Evolutionary conservation across 1,140 invertebrate species (phyloP).

Genomic region (Scaptomyza pallida): DNA sequence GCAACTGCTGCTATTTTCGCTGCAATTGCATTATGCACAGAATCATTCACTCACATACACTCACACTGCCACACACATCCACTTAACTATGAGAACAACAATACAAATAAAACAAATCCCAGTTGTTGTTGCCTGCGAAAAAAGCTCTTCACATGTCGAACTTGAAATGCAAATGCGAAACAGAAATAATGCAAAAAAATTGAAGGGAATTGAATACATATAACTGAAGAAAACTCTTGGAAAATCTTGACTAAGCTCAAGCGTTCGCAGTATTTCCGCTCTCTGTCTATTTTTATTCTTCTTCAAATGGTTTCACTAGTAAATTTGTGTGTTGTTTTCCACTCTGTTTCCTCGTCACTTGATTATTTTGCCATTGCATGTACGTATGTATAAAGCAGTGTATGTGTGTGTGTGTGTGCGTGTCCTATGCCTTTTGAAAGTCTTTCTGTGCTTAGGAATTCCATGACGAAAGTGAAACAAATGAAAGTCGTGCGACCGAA

Average conservation of each 20-base stretch:
- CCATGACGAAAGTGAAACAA: conserved; percentile 70
- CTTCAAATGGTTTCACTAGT: conserved; percentile 27
- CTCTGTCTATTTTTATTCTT: conserved; percentile 11
- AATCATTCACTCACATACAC: background rate
- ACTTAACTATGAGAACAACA: background rate
- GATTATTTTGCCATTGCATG: conserved; percentile 17
- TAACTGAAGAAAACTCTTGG: conserved; percentile 33
- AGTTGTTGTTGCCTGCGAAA: conserved; percentile 3
- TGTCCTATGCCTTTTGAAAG: conserved; percentile 15
- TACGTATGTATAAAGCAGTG: background rate
- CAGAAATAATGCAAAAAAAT: conserved; percentile 19
- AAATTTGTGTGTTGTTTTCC: conserved; percentile 39
- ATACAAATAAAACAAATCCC: conserved; percentile 1
- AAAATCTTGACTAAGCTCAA: conserved; percentile 54
- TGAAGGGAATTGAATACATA: conserved; percentile 23
- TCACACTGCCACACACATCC: background rate
- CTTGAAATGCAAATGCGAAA: conserved; percentile 32
- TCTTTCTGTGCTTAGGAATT: conserved; percentile 47
- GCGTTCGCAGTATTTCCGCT: conserved; percentile 3
- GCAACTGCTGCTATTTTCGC: conserved; percentile 3
- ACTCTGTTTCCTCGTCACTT: conserved; percentile 29
- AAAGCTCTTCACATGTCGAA: conserved; percentile 36
- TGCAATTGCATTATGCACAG: conserved; percentile 19
- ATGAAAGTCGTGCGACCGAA: conserved; percentile 75
- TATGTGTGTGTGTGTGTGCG: conserved; percentile 1